Evolutionary conservation across 2,113 vertebrate genomes (phyloP).

Genomic region (Barnardius zonarius): DNA sequence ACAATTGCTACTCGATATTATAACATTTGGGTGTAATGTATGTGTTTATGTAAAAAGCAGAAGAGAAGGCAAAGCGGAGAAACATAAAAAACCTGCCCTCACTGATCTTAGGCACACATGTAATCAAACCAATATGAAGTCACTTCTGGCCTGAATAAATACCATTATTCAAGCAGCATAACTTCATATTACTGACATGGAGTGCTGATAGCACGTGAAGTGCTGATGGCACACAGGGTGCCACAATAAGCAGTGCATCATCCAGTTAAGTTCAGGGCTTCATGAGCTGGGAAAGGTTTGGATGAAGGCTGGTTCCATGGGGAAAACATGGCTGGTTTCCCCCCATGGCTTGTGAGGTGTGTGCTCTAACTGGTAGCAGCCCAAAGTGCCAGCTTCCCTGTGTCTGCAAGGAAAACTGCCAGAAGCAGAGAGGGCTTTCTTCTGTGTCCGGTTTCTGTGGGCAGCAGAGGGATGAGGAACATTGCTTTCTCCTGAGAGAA

Average conservation of each 20-base stretch:
- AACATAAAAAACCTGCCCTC: background rate
- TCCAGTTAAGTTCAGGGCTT: background rate
- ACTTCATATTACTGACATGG: background rate
- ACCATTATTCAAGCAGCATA: background rate
- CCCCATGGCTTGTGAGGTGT: background rate
- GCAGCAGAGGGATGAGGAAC: background rate
- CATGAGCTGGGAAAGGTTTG: background rate
- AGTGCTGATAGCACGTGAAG: background rate
- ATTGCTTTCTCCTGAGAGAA: background rate
- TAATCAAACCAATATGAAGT: background rate
- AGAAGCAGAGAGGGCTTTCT: background rate
- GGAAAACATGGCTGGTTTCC: background rate
- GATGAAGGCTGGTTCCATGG: background rate
- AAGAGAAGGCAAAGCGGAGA: background rate
- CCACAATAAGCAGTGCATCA: background rate
- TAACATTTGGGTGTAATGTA: background rate
- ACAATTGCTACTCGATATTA: background rate
- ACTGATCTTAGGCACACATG: background rate
- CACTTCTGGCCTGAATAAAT: background rate
- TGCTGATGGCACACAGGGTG: background rate
- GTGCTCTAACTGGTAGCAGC: background rate
- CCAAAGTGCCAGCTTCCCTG: background rate
- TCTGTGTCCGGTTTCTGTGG: background rate
- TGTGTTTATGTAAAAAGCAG: background rate
- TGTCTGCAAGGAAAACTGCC: background rate